These are phyloP conservation scores for Chrysomela aeneicollis DNA, from an alignment of 2,888 invertebrate species.

Conservation along the genomic window DNA sequence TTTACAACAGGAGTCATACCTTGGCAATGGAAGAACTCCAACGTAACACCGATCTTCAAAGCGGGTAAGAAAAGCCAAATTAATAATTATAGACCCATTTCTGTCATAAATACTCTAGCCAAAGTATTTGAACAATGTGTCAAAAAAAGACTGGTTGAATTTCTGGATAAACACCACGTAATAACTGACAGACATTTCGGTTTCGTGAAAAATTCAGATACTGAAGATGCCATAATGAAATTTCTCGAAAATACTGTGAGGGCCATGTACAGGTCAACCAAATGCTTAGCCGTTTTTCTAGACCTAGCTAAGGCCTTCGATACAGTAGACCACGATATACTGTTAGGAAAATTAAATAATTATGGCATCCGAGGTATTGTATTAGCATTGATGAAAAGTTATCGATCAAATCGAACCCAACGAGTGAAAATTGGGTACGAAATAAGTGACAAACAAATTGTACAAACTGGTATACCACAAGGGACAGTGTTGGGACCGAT, in stretches of 20 bases:
- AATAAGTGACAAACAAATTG: not conserved
- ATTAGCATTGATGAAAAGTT: conserved; percentile 4
- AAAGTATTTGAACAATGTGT: not conserved
- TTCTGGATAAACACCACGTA: not conserved
- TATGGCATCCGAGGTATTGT: conserved; percentile 20
- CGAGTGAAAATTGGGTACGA: not conserved
- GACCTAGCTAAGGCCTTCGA: conserved; percentile 21
- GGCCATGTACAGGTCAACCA: conserved; percentile 11
- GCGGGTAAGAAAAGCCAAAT: no score
- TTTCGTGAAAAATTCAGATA: conserved; percentile 19
- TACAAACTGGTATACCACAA: no score
- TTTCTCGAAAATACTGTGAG: conserved; percentile 15
- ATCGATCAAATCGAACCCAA: not conserved
- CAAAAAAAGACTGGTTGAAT: not conserved
- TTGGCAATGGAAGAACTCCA: no score
- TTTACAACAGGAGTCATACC: not conserved
- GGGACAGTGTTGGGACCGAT: no score
- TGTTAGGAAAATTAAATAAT: conserved; percentile 14
- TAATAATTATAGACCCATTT: not conserved
- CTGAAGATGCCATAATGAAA: conserved; percentile 22
- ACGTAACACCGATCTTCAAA: no score
- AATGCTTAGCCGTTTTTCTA: conserved; percentile 20
- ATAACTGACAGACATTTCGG: conserved; percentile 24
- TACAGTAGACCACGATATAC: conserved; percentile 4
- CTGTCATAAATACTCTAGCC: not conserved